phyloP scores from a whole-genome alignment of 2,113 vertebrate species.

The Misgurnus mizolepis region DNA sequence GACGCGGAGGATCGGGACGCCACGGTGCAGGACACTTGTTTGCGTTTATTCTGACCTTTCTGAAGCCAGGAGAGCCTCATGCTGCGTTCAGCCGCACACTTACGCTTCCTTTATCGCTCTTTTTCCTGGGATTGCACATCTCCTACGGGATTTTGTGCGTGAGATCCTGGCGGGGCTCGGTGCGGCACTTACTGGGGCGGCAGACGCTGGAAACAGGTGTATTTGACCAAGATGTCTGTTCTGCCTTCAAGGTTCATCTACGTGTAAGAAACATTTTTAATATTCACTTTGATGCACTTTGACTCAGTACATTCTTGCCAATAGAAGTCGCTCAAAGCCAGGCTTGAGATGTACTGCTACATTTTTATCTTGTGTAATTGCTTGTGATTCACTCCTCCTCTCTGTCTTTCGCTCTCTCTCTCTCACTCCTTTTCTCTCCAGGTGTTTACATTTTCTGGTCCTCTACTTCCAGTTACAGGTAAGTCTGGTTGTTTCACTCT shows the following conservation, averaged over 20 bases:
- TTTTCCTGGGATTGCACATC: conserved; percentile 69
- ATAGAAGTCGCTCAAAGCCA: conserved; percentile 80
- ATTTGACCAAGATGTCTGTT: conserved; percentile 77
- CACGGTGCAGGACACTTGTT: conserved; percentile 32
- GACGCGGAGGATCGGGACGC: conserved; percentile 50
- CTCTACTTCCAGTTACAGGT: conserved; percentile 82
- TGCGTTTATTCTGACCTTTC: conserved; percentile 49
- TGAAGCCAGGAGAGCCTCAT: conserved; percentile 74
- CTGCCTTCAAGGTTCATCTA: conserved; percentile 81
- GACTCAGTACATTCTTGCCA: conserved; percentile 74
- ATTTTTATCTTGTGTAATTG: conserved; percentile 69
- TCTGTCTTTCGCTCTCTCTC: conserved; percentile 33
- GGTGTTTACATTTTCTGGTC: conserved; percentile 82
- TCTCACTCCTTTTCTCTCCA: conserved; percentile 59
- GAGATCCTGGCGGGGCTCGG: conserved; percentile 64
- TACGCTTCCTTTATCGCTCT: conserved; percentile 65
- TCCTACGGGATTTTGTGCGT: conserved; percentile 70
- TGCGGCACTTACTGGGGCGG: conserved; percentile 67
- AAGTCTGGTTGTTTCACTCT: conserved; percentile 54
- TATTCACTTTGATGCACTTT: conserved; percentile 42
- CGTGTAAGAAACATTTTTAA: conserved; percentile 74
- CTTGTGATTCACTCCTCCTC: conserved; percentile 68
- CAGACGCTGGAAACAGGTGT: conserved; percentile 78
- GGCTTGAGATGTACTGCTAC: conserved; percentile 63
- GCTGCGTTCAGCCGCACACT: conserved; percentile 69